phyloP scores from a whole-genome alignment of 2,888 invertebrate genomes.

The Diachrysia chrysitis region DNA sequence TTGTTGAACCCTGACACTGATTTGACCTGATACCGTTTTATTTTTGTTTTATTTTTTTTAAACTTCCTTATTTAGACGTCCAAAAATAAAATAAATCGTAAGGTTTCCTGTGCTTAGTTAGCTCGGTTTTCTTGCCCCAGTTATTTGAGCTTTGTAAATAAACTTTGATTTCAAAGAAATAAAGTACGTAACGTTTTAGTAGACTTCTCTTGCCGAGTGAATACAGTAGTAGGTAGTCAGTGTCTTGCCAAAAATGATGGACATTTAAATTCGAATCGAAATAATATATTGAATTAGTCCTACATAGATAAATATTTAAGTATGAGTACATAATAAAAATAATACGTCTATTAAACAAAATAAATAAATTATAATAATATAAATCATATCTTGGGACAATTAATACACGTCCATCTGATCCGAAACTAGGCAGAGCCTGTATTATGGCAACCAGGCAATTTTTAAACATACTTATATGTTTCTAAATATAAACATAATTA shows the following conservation, averaged over 20 bases:
- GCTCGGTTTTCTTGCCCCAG: background rate
- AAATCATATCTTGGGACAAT: no score
- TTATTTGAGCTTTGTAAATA: conserved; percentile 7
- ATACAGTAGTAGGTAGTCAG: background rate
- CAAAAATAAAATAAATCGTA: background rate
- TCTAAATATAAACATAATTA: no score
- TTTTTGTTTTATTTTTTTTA: background rate
- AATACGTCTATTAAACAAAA: no score
- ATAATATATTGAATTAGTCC: no score
- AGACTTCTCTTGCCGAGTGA: background rate
- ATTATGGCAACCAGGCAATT: no score
- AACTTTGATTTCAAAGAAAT: conserved; percentile 1
- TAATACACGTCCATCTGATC: no score
- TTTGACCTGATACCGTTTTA: background rate
- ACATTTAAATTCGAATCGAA: background rate
- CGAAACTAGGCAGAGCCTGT: no score
- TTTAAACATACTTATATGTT: no score
- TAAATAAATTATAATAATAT: no score
- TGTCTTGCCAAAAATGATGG: background rate
- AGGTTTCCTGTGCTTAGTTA: conserved; percentile 3
- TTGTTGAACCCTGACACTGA: no score
- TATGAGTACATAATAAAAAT: no score
- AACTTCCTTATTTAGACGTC: background rate
- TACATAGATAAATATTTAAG: no score
- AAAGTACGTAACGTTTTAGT: background rate